These are phyloP conservation scores for Hypocryptadius cinnamomeus DNA, from an alignment of 2,113 vertebrate genomes.

Conservation along the genomic window DNA sequence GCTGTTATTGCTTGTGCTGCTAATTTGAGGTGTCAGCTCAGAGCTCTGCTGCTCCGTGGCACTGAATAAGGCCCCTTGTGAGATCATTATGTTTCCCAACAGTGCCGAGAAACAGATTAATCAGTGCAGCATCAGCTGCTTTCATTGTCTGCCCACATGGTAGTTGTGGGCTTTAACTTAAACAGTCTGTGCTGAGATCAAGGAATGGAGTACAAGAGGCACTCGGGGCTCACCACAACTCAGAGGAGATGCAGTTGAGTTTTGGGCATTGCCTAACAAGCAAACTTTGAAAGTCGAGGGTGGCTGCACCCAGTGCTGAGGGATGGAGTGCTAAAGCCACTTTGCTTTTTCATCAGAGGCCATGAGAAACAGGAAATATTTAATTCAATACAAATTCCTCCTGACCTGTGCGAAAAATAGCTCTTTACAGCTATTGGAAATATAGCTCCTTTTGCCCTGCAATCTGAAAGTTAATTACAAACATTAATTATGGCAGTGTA, in stretches of 20 bases:
- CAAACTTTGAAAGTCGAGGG: not conserved
- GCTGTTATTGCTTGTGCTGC: constrained; percentile 70
- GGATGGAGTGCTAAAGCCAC: not conserved
- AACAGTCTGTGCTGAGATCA: constrained; percentile 38
- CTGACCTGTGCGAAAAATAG: not conserved
- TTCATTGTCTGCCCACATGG: constrained; percentile 56
- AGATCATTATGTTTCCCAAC: constrained; percentile 67
- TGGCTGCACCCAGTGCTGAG: not conserved
- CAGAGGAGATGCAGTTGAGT: not conserved
- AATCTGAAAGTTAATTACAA: not conserved
- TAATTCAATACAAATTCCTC: not conserved
- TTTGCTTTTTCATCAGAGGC: not conserved
- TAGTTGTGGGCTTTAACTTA: constrained; percentile 61
- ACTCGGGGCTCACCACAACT: not conserved
- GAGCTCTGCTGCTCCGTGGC: constrained; percentile 47
- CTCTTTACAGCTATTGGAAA: not conserved
- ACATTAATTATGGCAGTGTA: not conserved
- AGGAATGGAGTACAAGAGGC: not conserved
- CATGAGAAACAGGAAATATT: not conserved
- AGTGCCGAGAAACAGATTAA: constrained; percentile 59
- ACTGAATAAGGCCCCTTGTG: constrained; percentile 63
- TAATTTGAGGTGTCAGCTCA: constrained; percentile 71
- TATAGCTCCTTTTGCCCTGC: not conserved
- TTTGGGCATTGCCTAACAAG: not conserved
- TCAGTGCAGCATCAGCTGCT: constrained; percentile 67